Percentiles rank a stretch among this genome's conserved stretches.
Evolutionary conservation across 2,888 invertebrate species (phyloP).

Genomic region (Abrostola triplasia): DNA sequence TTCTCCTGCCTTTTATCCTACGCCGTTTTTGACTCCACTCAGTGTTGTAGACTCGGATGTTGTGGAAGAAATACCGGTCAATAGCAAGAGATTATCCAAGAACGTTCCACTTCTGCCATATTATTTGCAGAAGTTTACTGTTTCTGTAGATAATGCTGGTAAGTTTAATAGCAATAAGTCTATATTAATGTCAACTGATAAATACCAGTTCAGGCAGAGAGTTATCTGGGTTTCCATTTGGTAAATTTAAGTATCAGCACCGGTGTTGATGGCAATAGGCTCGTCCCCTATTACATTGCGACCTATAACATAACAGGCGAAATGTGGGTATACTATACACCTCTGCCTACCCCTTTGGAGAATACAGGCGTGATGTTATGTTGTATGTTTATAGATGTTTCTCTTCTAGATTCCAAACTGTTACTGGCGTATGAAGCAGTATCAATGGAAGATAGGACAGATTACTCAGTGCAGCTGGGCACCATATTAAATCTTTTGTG

Average conservation of each 20-base stretch:
- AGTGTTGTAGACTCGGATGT: conserved; percentile 44
- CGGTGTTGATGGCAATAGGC: too few relatives aligned
- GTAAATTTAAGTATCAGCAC: too few relatives aligned
- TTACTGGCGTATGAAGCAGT: conserved; percentile 77
- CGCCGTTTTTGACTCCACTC: conserved; percentile 68
- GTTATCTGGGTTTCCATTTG: too few relatives aligned
- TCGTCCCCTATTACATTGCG: too few relatives aligned
- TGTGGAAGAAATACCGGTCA: conserved; percentile 65
- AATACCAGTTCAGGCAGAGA: too few relatives aligned
- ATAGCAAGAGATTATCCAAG: conserved; percentile 70
- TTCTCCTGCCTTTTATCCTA: conserved; percentile 75
- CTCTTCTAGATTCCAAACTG: conserved; percentile 70
- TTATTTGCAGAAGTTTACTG: conserved; percentile 76
- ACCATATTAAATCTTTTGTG: conserved; percentile 87
- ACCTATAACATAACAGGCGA: too few relatives aligned
- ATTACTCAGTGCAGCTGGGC: conserved; percentile 83
- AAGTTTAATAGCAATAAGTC: conserved; percentile 8
- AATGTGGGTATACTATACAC: too few relatives aligned
- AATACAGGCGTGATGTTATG: too few relatives aligned
- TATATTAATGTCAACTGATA: too few relatives aligned
- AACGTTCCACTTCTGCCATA: conserved; percentile 76
- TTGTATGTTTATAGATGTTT: too few relatives aligned
- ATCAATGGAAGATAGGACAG: conserved; percentile 84
- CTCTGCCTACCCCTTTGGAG: too few relatives aligned
- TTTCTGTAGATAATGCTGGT: conserved; percentile 67